phyloP scores from a whole-genome alignment of 35 echinoderm and acorn worm genomes.

The Diadema setosum region DNA sequence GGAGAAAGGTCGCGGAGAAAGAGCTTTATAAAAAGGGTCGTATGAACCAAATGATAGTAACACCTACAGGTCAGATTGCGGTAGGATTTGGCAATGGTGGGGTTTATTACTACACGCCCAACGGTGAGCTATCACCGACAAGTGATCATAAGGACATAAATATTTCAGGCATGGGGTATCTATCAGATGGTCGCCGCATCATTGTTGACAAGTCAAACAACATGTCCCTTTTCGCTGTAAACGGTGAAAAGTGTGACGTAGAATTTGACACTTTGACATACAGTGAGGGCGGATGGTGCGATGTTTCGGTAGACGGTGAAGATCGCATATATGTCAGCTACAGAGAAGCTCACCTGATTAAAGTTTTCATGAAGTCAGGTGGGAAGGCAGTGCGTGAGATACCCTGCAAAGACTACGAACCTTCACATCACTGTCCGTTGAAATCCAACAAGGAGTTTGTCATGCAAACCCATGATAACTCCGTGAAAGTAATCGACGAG shows the following conservation, averaged over 20 bases:
- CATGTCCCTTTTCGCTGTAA: neutral
- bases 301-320: neutral
- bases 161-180: neutral
- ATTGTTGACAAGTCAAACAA: neutral
- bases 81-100: too few relatives aligned
- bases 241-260: neutral
- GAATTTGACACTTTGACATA: neutral
- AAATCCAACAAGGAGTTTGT: neutral
- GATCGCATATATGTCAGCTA: neutral
- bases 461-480: neutral
- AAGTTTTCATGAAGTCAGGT: neutral
- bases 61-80: too few relatives aligned
- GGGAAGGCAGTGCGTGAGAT: neutral
- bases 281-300: neutral
- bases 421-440: neutral
- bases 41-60: too few relatives aligned
- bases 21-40: neutral
- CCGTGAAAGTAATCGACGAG: neutral
- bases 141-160: neutral
- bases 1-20: neutral
- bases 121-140: neutral
- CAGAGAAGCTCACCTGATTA: neutral
- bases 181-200: neutral
- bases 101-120: too few relatives aligned
- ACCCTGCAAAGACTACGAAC: neutral